Percentiles rank a stretch among this genome's conserved stretches.
Conservation (phyloP, 2,888 invertebrate species). For the Hipparchia sbordonii region DNA sequence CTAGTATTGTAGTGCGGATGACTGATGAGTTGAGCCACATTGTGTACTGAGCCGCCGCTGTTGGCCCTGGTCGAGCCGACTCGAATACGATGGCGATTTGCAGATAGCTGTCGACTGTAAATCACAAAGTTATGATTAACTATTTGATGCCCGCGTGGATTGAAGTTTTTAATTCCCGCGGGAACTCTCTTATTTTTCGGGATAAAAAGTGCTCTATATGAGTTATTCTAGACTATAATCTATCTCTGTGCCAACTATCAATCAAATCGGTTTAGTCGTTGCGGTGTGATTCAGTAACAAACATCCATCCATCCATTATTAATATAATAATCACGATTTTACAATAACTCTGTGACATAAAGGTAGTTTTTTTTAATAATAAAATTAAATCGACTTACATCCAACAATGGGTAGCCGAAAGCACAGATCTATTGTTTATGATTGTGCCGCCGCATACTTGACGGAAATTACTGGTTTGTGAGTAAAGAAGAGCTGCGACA, state of each 20-base stretch:
- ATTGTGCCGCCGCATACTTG: conserved; percentile 31
- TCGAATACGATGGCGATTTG: not conserved
- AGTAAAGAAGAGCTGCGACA: conserved; percentile 30
- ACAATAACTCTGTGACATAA: no score
- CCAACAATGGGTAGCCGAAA: conserved; percentile 25
- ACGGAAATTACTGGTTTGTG: conserved; percentile 24
- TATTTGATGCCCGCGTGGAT: no score
- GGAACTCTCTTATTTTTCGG: no score
- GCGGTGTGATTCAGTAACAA: no score
- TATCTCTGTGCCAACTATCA: no score
- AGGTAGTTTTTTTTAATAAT: no score
- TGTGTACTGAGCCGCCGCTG: conserved; percentile 2
- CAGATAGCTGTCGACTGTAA: not conserved
- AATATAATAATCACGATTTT: no score
- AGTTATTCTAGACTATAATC: no score
- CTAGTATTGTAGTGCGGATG: conserved; percentile 7
- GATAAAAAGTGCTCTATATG: no score
- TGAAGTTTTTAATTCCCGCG: no score
- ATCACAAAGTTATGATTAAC: conserved; percentile 41
- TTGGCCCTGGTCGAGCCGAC: conserved; percentile 1
- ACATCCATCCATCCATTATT: no score
- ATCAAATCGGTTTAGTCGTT: no score
- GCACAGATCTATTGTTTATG: conserved; percentile 31
- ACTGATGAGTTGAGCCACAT: not conserved
- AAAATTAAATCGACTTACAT: conserved; percentile 20